A percentile compares a stretch with the other conserved stretches of the same genome.
Conservation (phyloP, 2,888 invertebrate genomes). For the Phorcus lineatus region DNA sequence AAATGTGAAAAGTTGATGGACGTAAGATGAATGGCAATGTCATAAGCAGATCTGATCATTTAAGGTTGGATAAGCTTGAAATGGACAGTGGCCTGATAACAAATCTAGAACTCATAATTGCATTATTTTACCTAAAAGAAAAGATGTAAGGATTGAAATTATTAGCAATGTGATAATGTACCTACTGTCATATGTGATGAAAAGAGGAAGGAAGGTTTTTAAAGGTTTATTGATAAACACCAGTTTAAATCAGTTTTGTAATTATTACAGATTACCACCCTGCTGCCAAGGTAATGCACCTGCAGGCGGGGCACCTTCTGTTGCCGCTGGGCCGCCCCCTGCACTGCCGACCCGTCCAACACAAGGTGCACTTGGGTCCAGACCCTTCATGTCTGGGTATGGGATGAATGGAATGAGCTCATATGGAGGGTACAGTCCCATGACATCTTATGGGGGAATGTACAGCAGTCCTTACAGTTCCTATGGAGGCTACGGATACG, state of each 20-base stretch:
- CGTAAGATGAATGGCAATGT: too few species aligned
- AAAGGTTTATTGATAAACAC: too few species aligned
- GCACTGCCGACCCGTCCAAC: slow-evolving; percentile 46
- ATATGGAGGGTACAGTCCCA: slow-evolving; percentile 41
- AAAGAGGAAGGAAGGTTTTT: too few species aligned
- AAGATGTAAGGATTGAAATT: too few species aligned
- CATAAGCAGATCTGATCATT: too few species aligned
- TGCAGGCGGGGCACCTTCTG: not conserved
- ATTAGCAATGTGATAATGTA: too few species aligned
- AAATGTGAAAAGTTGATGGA: too few species aligned
- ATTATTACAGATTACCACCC: not conserved
- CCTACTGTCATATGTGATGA: too few species aligned
- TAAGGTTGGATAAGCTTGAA: too few species aligned
- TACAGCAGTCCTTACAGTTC: slow-evolving; percentile 37
- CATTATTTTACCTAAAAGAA: too few species aligned
- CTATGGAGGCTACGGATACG: slow-evolving; percentile 38
- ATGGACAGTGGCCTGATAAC: too few species aligned
- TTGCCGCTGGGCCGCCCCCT: slow-evolving; percentile 40
- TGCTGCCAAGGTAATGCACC: not conserved
- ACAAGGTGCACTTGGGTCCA: slow-evolving; percentile 31
- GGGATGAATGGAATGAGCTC: slow-evolving; percentile 37
- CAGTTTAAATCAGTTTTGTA: not conserved
- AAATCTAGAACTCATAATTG: too few species aligned
- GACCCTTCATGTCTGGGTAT: slow-evolving; percentile 34
- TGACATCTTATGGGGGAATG: slow-evolving; percentile 46